Evolutionary conservation across 2,888 invertebrate genomes (phyloP).

Genomic region (Hoplodrina blanda): DNA sequence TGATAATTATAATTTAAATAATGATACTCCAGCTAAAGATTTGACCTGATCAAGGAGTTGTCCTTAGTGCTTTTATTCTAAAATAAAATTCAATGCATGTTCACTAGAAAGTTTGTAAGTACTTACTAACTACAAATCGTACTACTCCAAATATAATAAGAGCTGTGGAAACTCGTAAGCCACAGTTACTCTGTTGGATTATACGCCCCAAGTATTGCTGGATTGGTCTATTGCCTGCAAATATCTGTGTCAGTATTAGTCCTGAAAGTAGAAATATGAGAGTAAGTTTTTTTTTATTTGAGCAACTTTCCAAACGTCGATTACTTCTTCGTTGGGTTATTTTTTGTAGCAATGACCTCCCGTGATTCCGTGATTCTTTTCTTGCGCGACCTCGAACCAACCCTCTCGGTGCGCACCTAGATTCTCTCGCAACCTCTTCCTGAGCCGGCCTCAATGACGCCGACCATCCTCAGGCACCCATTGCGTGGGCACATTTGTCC

Average conservation of each 20-base stretch:
- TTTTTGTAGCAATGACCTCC: too few relatives aligned
- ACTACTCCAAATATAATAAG: slow-evolving; percentile 78
- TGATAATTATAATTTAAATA: too few relatives aligned
- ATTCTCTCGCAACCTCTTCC: too few relatives aligned
- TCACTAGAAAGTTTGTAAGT: neutral
- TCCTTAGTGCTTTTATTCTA: neutral
- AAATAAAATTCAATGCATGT: neutral
- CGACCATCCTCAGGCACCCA: too few relatives aligned
- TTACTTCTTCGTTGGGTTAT: too few relatives aligned
- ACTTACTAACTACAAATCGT: slow-evolving; percentile 77
- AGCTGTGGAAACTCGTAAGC: slow-evolving; percentile 69
- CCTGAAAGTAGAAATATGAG: slow-evolving; percentile 67
- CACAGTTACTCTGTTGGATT: slow-evolving; percentile 74
- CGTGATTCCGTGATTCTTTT: too few relatives aligned
- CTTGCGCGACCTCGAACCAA: too few relatives aligned
- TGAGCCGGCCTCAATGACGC: too few relatives aligned
- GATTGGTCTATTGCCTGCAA: slow-evolving; percentile 76
- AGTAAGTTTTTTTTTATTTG: neutral
- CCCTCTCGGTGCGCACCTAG: too few relatives aligned
- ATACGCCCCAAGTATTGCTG: slow-evolving; percentile 81
- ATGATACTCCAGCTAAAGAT: neutral
- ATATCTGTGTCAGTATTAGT: slow-evolving; percentile 77
- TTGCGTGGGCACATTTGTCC: too few relatives aligned
- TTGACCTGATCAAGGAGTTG: slow-evolving; percentile 18
- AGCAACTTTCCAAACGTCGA: too few relatives aligned